Evolutionary conservation across 2,113 vertebrate species (phyloP), one percentile per base, ranked within the genome.

Genomic region (Monopterus albus): DNA sequence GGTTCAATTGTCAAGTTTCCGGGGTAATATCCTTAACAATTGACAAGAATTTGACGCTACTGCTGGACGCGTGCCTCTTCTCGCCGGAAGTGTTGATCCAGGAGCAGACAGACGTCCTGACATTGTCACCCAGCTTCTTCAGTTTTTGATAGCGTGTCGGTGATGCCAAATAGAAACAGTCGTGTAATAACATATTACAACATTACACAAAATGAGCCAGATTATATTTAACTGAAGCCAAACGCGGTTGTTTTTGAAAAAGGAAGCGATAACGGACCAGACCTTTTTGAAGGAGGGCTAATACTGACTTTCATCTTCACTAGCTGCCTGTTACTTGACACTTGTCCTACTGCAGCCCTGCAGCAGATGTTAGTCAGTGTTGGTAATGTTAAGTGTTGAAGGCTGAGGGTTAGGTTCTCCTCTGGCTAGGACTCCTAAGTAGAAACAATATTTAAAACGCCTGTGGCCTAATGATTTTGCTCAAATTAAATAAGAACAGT

Each of bases 41-140:
- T 26, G 6, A 17, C 38, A 4, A 0, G 10, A 70, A 10, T 40
- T 72, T 78, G 18, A 69, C 36, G 23, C 29, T 11, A 0, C 49
- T 20, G 60, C 57, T 75, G 78, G 78, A 72, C 68, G 73, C 93
- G 94, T 93, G 93, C 93, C 91, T 88, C 86, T 84, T 91, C 90
- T 91, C 92, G 89, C 91, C 94, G 94, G 95, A 96, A 96, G 95
- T 96, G 93, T 93, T 89, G 42, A 57, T 76, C 73, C 71, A 75
- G 92, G 92, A 90, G 92, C 92, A 90, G 91, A 57, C 75, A 62
- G 60, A 29, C 64, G 67, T 73, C 72, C 63, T 69, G 51, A 79
- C 72, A 62, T 74, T 66, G 55, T 57, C 26, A n/a, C 13, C 18
- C 1, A 17, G 0, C 39, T 9, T 35, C 17, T 58, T 52, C 31